These are phyloP conservation scores for Gambelia wislizenii DNA, from an alignment of 2,797 vertebrate species.

Conservation along the genomic window DNA sequence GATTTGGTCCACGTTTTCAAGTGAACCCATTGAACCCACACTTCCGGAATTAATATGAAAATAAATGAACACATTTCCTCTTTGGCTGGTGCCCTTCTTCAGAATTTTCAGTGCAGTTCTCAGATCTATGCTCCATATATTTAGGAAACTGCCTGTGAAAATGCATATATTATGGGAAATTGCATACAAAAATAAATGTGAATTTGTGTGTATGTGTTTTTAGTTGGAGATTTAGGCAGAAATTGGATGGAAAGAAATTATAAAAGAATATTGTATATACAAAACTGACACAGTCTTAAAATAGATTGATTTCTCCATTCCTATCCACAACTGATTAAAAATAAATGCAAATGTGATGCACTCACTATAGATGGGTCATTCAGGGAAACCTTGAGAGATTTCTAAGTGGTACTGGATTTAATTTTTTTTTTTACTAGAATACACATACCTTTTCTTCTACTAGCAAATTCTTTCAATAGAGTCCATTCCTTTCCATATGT, in stretches of 20 bases:
- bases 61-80: background rate
- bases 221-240: background rate
- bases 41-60: background rate
- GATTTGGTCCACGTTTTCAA: background rate
- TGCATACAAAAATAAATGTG: too few species aligned
- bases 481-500: background rate
- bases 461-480: background rate
- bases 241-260: background rate
- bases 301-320: background rate
- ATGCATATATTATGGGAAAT: background rate
- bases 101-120: too few species aligned
- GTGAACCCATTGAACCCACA: background rate
- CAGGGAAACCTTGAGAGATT: background rate
- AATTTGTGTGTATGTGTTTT: too few species aligned
- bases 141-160: background rate
- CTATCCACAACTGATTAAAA: background rate
- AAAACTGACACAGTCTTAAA: background rate
- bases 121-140: background rate
- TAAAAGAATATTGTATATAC: background rate
- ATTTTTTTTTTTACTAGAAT: background rate
- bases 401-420: too few species aligned
- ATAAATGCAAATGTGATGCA: background rate
- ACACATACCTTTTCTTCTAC: background rate
- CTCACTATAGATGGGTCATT: background rate
- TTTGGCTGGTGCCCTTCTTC: background rate